A percentile compares a stretch with the other conserved stretches of the same genome.
These are phyloP conservation scores for Pegoplata infirma DNA, from an alignment of 2,888 invertebrate species.

Conservation along the genomic window DNA sequence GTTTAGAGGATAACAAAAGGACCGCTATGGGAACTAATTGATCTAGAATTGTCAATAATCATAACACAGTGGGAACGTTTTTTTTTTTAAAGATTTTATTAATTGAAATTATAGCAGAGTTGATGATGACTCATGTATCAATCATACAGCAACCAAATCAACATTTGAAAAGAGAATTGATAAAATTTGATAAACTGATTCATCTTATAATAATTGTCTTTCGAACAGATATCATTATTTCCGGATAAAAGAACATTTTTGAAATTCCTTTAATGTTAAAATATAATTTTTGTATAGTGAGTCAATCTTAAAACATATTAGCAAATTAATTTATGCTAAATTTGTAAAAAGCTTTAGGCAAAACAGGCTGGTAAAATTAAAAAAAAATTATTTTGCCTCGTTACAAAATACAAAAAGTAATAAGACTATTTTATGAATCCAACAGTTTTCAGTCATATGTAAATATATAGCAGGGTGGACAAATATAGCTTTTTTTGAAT, in stretches of 20 bases:
- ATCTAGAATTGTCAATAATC: conserved; percentile 31
- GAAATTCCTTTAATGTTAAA: neutral
- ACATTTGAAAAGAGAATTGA: conserved; percentile 14
- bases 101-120: neutral
- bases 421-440: too few relatives aligned
- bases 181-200: conserved; percentile 29
- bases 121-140: conserved; percentile 48
- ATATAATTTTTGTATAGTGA: too few relatives aligned
- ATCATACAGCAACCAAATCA: conserved; percentile 22
- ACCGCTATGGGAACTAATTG: conserved; percentile 48
- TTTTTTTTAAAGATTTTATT: neutral
- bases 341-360: too few relatives aligned
- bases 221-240: conserved; percentile 10
- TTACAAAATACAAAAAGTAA: too few relatives aligned
- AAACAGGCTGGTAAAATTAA: too few relatives aligned
- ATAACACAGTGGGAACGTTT: neutral
- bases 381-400: too few relatives aligned
- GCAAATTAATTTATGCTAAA: too few relatives aligned
- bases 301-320: too few relatives aligned
- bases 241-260: conserved; percentile 18
- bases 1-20: conserved; percentile 31
- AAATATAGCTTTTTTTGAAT: too few relatives aligned
- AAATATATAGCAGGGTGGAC: too few relatives aligned
- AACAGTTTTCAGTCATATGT: too few relatives aligned
- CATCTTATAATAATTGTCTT: conserved; percentile 27